These are phyloP conservation scores for Garrulus glandarius DNA, from an alignment of 2,797 vertebrate genomes.

Conservation along the genomic window DNA sequence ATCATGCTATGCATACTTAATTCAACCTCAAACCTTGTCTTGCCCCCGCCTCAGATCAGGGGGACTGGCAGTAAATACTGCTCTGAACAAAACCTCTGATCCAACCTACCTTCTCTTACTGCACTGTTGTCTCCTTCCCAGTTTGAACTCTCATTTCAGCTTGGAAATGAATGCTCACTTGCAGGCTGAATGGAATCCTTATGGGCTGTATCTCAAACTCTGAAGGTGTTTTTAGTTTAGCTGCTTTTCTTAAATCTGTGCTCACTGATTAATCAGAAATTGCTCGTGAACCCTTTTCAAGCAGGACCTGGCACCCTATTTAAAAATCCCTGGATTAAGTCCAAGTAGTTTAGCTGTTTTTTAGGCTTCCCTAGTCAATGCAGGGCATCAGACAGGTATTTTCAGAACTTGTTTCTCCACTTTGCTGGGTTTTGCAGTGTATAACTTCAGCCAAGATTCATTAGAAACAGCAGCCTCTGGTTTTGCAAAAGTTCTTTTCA, in stretches of 20 bases:
- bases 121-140: slow-evolving; percentile 7
- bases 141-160: background rate
- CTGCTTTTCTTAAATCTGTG: background rate
- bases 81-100: slow-evolving; percentile 40
- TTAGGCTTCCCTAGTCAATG: background rate
- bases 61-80: background rate
- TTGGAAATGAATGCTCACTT: background rate
- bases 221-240: slow-evolving; percentile 30
- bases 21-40: background rate
- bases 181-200: slow-evolving; percentile 42
- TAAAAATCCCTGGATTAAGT: background rate
- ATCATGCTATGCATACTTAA: background rate
- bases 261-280: slow-evolving; percentile 17
- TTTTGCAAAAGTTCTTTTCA: background rate
- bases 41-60: background rate
- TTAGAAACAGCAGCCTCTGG: background rate
- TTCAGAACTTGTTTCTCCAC: slow-evolving; percentile 41
- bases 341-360: slow-evolving; percentile 12
- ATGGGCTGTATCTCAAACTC: background rate
- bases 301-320: background rate
- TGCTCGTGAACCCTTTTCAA: background rate
- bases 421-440: background rate
- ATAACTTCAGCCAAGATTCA: background rate
- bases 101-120: background rate
- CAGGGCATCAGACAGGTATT: slow-evolving; percentile 12